Percentiles rank a stretch among this genome's conserved stretches.
Conservation (phyloP, 1,140 invertebrate species). For the Drosophila triauraria region DNA sequence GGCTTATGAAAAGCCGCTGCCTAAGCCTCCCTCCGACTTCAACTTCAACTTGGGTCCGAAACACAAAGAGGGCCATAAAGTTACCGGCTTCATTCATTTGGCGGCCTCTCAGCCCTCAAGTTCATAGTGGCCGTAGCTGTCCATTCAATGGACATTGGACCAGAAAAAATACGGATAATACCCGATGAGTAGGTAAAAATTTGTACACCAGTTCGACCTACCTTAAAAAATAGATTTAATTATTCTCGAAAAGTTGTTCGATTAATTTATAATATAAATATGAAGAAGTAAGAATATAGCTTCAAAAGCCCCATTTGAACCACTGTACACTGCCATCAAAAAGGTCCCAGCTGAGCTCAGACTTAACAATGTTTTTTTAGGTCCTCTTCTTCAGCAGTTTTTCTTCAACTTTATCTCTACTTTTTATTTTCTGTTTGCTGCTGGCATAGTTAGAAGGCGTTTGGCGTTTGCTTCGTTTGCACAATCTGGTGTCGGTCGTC, state of each 20-base stretch:
- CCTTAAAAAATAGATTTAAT: not conserved
- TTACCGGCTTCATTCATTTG: constrained; percentile 31
- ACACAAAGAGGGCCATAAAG: constrained; percentile 40
- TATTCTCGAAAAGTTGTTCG: not conserved
- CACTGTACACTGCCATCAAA: constrained; percentile 15
- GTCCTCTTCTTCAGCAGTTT: constrained; percentile 25
- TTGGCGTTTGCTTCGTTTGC: constrained; percentile 36
- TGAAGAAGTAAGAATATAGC: not conserved
- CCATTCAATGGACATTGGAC: constrained; percentile 10
- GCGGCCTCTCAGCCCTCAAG: constrained; percentile 48
- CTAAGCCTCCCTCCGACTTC: constrained; percentile 12
- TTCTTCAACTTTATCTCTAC: constrained; percentile 37
- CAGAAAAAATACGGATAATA: not conserved
- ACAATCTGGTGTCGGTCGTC: constrained; percentile 48
- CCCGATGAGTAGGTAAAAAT: not conserved
- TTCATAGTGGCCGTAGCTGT: constrained; percentile 45
- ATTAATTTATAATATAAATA: not conserved
- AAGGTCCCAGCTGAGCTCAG: constrained; percentile 30
- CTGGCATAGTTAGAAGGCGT: constrained; percentile 48
- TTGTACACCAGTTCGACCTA: too few relatives aligned
- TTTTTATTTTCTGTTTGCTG: constrained; percentile 10
- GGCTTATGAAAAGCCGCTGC: constrained; percentile 26
- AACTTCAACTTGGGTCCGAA: constrained; percentile 21
- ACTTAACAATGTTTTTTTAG: constrained; percentile 28
- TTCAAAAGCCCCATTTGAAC: not conserved